Conservation (phyloP, 2,113 vertebrate genomes). For the Nansenia antarctica region DNA sequence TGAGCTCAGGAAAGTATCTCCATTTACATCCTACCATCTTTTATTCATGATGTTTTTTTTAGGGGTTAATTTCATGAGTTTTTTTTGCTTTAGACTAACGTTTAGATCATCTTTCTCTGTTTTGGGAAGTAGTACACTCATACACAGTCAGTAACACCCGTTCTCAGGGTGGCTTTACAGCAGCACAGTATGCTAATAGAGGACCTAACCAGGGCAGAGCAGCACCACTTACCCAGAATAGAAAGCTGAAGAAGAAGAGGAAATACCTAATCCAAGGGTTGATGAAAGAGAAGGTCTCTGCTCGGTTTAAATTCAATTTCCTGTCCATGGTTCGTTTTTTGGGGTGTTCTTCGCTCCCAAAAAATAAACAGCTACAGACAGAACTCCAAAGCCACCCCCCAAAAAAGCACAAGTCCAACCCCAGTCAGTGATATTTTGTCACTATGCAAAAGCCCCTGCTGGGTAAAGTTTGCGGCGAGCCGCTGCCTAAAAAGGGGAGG, state of each 20-base stretch:
- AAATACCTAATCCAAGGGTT: constrained; percentile 78
- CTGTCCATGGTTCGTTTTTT: constrained; percentile 61
- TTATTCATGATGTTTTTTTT: constrained; percentile 48
- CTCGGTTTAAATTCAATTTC: constrained; percentile 59
- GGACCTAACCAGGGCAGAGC: neutral
- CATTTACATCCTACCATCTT: constrained; percentile 40
- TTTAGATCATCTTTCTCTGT: no score
- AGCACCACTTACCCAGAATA: constrained; percentile 75
- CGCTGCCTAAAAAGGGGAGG: constrained; percentile 45
- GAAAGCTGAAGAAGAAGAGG: constrained; percentile 79
- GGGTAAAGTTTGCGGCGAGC: neutral
- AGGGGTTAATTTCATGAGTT: neutral
- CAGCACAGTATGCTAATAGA: neutral
- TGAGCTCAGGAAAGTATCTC: constrained; percentile 13
- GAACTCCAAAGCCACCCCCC: neutral
- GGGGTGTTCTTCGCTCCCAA: neutral
- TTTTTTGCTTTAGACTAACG: no score
- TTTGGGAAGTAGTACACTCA: neutral
- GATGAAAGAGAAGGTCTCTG: constrained; percentile 72
- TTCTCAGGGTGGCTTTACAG: constrained; percentile 3
- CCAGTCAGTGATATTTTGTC: constrained; percentile 14
- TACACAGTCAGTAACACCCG: constrained; percentile 3
- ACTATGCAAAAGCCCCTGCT: constrained; percentile 31
- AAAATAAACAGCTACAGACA: neutral
- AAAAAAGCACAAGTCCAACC: constrained; percentile 21